Percentiles rank a stretch among this genome's conserved stretches.
Evolutionary conservation across 1,140 invertebrate genomes (phyloP).

Genomic region (Achatina immaculata): DNA sequence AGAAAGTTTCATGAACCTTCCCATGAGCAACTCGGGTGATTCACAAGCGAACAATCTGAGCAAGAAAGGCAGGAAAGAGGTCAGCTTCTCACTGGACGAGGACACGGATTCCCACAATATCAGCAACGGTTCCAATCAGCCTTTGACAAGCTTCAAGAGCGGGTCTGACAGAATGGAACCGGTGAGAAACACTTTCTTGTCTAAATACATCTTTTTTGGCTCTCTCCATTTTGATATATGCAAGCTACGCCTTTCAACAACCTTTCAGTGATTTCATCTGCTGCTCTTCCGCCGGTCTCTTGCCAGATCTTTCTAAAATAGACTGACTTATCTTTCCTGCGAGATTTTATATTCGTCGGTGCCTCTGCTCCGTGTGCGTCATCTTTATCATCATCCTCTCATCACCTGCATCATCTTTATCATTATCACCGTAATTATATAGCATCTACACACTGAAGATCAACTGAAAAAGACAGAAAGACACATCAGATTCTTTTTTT

Average conservation of each 20-base stretch:
- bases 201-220: background rate
- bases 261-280: background rate
- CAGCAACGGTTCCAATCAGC: slow-evolving; percentile 32
- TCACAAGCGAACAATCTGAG: slow-evolving; percentile 21
- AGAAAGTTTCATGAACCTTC: slow-evolving; percentile 38
- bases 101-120: slow-evolving; percentile 37
- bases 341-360: too few species aligned
- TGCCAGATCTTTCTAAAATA: too few species aligned
- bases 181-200: slow-evolving; percentile 18
- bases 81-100: slow-evolving; percentile 46
- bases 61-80: slow-evolving; percentile 41
- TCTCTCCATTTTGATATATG: background rate
- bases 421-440: too few species aligned
- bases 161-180: background rate
- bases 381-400: too few species aligned
- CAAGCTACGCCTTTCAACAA: background rate
- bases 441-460: too few species aligned
- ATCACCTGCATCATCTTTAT: too few species aligned
- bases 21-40: slow-evolving; percentile 15
- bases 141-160: slow-evolving; percentile 32
- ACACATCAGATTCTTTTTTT: too few species aligned
- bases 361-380: too few species aligned
- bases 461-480: too few species aligned
- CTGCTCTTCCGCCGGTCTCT: too few species aligned
- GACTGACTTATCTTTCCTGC: too few species aligned